A percentile compares a stretch with the other conserved stretches of the same genome.
These are phyloP conservation scores for Antennarius maculatus DNA, from an alignment of 2,797 vertebrate species.

Conservation along the genomic window DNA sequence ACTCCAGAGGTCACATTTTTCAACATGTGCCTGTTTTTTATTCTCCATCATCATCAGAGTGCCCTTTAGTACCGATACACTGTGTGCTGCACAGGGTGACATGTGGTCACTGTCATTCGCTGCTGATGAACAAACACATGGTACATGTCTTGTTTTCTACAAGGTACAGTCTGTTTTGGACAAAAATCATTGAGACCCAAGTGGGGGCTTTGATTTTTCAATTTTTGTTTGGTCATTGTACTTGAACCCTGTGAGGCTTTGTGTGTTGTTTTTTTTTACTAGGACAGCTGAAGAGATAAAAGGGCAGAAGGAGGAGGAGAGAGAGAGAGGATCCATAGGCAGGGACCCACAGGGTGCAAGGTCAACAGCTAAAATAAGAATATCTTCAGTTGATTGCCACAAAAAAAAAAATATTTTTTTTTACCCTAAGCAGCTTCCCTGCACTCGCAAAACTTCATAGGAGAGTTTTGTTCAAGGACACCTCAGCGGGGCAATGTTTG, in stretches of 20 bases:
- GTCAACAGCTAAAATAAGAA: neutral
- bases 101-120: constrained; percentile 15
- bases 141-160: neutral
- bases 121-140: neutral
- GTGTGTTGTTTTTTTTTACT: neutral
- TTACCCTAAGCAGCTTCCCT: constrained; percentile 1
- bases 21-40: constrained; percentile 43
- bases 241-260: neutral
- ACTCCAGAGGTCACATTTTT: constrained; percentile 60
- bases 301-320: neutral
- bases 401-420: constrained; percentile 2
- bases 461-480: constrained; percentile 59
- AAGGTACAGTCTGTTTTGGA: neutral
- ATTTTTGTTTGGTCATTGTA: neutral
- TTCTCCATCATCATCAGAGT: constrained; percentile 11
- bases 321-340: too few relatives aligned
- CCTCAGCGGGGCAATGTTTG: constrained; percentile 33
- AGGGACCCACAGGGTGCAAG: too few relatives aligned
- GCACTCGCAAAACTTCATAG: constrained; percentile 15
- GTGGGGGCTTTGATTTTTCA: neutral
- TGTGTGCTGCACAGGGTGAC: constrained; percentile 13
- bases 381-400: neutral
- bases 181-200: neutral
- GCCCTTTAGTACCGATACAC: constrained; percentile 12
- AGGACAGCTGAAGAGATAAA: neutral